Evolutionary conservation across 2,797 vertebrate species (phyloP), one percentile per base, ranked within the genome.

Genomic region (Macrochelys suwanniensis): DNA sequence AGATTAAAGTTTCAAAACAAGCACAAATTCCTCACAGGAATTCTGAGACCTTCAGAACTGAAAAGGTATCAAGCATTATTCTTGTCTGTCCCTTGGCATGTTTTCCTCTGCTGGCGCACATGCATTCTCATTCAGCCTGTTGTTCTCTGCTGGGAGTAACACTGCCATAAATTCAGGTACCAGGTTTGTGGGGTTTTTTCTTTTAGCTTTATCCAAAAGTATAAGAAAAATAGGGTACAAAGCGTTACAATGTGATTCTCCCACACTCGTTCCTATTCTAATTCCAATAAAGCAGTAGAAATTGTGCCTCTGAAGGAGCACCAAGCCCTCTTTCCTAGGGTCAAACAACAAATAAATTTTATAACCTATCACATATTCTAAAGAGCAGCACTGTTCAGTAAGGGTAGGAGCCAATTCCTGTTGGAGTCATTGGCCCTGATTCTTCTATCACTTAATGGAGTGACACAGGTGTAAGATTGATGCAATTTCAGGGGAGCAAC

Each of bases 401-500:
- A n/a, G 82, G 57, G 7, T 51, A 51, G 49, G 54, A 82, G 47
- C 71, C 59, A 85, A 57, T 26, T 94, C 50, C 65, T 0, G 0
- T 79, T 80, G 37, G 90, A 94, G 84, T 61, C 90, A 76, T 87
- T 96, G 90, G 80, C 81, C 50, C 56, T 23, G 11, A 81, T 83
- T 93, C 7, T 61, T 47, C 51, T 90, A 37, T 56, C 21, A 80
- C 23, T 71, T 61, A 89, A 94, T 84, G 49, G 56, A 56, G 45
- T 0, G 3, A 82, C 37, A 81, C 16, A 17, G 57, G 13, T 89
- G 0, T 50, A 61, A 88, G 65, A 33, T n/a, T 88, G 57, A 37
- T 87, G 59, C 78, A 90, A 54, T 54, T 86, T 31, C 13, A 5
- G 25, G 25, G 53, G 57, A 89, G 61, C 26, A 82, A 17, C 21